Base-by-base conservation (phyloP, 2,797 vertebrate genomes). In the Sebastes jordani region DNA sequence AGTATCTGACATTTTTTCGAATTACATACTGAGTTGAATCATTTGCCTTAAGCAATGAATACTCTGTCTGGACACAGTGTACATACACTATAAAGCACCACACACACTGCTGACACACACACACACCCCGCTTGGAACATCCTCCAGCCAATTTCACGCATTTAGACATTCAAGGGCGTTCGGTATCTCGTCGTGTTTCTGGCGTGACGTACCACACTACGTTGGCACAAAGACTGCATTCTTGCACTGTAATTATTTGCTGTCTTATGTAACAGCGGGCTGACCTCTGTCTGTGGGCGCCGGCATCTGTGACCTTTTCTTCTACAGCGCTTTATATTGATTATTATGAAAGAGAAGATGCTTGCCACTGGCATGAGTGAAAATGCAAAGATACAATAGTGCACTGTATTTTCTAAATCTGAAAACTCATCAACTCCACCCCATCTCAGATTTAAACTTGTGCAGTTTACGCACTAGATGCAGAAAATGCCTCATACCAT, bases 201-300 rank as follows among this genome's bases (percentile, higher is more conserved):
- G 65, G 61, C 11, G 34, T 86, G 89, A 91, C 88, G 74, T 75
- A 81, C 63, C 56, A 23, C 74, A 32, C 78, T 11, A 5, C 71
- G 3, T 73, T 13, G 38, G 56, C 76, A 94, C 93, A 94, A 94
- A 93, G 93, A 34, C 84, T 1, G 77, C 23, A 91, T 94, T 94
- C 91, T 93, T 73, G 69, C 76, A 5, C 20, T n/a, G 74, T 74
- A 71, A 85, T 81, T 83, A 80, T 78, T 80, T 16, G 54, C 69
- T 32, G 38, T 32, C 46, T 92, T 91, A 89, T 80, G 87, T 76
- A 91, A 90, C 80, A 38, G 84, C 80, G 84, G 91, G 88, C 87
- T 85, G 81, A 75, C 82, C 74, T 77, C 78, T 76, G 83, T 88
- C 88, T 76, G 87, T 89, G 90, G 87, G 80, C 80, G 85, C 63